Percentiles rank a stretch among this genome's conserved stretches.
Conservation (phyloP, 2,113 vertebrate genomes). For the Strix aluco region DNA sequence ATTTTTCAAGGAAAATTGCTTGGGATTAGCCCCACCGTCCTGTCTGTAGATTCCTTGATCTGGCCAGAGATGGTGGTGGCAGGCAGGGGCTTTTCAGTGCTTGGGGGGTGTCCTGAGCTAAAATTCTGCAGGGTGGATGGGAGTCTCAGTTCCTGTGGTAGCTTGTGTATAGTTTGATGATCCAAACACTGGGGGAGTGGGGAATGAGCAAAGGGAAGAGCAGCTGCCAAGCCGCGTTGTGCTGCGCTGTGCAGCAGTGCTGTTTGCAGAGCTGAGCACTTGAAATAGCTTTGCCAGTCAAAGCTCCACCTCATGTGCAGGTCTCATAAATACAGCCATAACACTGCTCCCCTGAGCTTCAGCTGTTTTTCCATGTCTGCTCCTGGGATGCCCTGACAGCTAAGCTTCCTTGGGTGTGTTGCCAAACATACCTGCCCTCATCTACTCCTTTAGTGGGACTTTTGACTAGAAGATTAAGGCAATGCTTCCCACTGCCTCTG, state of each 20-base stretch:
- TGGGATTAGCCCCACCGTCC: background rate
- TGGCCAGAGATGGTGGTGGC: background rate
- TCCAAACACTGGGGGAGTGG: background rate
- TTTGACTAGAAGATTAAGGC: constrained; percentile 5
- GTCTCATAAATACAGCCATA: background rate
- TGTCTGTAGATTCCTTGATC: background rate
- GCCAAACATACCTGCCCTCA: constrained; percentile 16
- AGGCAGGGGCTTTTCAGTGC: background rate
- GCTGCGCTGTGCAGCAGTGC: background rate
- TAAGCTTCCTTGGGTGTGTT: constrained; percentile 41
- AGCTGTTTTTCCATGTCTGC: constrained; percentile 37
- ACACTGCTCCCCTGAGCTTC: constrained; percentile 36
- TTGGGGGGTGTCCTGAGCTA: background rate
- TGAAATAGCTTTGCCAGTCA: background rate
- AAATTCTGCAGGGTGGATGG: background rate
- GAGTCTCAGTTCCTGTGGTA: background rate
- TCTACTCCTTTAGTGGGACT: constrained; percentile 21
- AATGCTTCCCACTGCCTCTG: constrained; percentile 57
- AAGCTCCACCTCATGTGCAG: constrained; percentile 7
- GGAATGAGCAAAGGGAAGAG: background rate
- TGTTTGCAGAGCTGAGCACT: constrained; percentile 25
- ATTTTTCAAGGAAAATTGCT: background rate
- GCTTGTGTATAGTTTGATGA: background rate
- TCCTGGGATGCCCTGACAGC: constrained; percentile 32
- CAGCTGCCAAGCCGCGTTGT: background rate